Evolutionary conservation across 2,888 invertebrate species (phyloP).

Genomic region (Automeris io): DNA sequence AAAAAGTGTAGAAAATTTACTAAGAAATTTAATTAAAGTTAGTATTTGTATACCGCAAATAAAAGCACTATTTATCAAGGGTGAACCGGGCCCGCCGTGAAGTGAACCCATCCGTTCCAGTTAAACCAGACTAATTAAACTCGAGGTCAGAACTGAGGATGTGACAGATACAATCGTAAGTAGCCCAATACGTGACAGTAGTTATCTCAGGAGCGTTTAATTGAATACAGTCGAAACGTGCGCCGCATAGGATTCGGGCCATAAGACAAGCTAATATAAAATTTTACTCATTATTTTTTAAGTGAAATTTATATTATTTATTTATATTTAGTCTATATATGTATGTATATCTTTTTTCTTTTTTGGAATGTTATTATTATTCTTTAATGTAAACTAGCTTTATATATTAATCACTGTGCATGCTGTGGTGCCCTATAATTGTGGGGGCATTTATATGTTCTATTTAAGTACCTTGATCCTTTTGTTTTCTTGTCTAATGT

Average conservation of each 20-base stretch:
- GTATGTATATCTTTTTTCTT: too few species aligned
- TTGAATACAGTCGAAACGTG: constrained; percentile 49
- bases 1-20: too few species aligned
- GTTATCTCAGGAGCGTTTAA: constrained; percentile 56
- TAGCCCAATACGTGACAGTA: constrained; percentile 48
- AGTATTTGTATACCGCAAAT: neutral
- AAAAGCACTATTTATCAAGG: neutral
- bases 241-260: neutral
- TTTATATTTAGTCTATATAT: neutral
- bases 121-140: constrained; percentile 24
- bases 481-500: too few species aligned
- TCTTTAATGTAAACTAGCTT: too few species aligned
- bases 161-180: constrained; percentile 54
- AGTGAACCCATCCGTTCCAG: constrained; percentile 4
- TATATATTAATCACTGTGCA: too few species aligned
- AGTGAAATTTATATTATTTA: neutral
- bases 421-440: neutral
- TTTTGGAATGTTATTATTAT: too few species aligned
- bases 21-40: neutral
- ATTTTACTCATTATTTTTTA: too few species aligned
- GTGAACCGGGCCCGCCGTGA: neutral
- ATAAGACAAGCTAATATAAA: neutral
- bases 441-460: neutral
- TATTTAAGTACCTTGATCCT: too few species aligned
- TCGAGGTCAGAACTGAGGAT: constrained; percentile 33